phyloP scores from a whole-genome alignment of 2,797 vertebrate species.

The Neosilurus hyrtlii region DNA sequence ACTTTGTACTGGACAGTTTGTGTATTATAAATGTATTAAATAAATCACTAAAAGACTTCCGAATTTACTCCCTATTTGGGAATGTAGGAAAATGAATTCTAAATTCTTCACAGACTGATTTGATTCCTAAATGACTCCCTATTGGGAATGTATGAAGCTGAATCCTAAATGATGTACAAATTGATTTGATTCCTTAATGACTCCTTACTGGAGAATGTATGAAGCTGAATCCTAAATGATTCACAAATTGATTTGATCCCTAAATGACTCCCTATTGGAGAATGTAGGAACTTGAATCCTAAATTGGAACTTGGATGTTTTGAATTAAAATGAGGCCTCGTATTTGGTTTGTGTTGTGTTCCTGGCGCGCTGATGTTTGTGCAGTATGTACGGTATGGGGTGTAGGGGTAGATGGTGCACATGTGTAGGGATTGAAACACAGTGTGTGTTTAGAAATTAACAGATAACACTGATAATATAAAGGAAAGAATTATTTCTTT shows the following conservation, averaged over 20 bases:
- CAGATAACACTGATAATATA: too few species aligned
- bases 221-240: neutral
- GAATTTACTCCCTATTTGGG: neutral
- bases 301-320: too few species aligned
- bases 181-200: neutral
- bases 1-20: neutral
- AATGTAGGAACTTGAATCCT: too few species aligned
- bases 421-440: neutral
- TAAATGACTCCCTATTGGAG: neutral
- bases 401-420: neutral
- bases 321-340: too few species aligned
- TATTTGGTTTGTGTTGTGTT: neutral
- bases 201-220: neutral
- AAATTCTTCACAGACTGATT: neutral
- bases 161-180: too few species aligned
- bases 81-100: neutral
- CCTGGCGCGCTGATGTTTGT: neutral
- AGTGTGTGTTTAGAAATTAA: neutral
- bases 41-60: neutral
- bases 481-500: neutral
- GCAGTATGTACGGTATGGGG: neutral
- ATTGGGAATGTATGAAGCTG: neutral
- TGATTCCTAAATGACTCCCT: neutral
- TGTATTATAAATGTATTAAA: neutral
- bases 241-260: neutral